Evolutionary conservation across 2,797 vertebrate genomes (phyloP).

Genomic region (Carapus acus): DNA sequence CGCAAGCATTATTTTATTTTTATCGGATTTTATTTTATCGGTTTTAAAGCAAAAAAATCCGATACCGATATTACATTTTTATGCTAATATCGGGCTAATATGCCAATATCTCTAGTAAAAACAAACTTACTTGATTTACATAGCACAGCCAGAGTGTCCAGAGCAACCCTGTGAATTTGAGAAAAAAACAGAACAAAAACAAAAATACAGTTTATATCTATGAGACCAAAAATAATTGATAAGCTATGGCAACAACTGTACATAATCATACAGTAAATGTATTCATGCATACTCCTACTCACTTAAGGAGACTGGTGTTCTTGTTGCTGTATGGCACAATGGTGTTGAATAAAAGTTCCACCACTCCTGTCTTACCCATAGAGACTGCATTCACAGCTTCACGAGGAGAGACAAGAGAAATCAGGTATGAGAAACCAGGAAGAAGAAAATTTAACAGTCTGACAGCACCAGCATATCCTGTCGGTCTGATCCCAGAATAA

Average conservation of each 20-base stretch:
- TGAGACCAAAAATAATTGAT: no score
- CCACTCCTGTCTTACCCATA: conserved; percentile 88
- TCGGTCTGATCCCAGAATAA: not conserved
- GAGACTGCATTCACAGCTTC: conserved; percentile 92
- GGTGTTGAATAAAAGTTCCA: conserved; percentile 93
- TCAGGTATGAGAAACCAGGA: not conserved
- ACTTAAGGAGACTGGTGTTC: conserved; percentile 92
- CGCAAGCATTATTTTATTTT: no score
- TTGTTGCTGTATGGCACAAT: conserved; percentile 90
- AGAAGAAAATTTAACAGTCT: not conserved
- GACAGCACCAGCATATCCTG: not conserved
- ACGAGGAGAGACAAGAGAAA: conserved; percentile 11
- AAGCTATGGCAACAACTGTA: no score
- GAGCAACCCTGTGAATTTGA: conserved; percentile 84
- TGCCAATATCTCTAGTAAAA: no score
- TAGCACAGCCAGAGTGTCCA: conserved; percentile 93
- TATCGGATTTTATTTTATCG: no score
- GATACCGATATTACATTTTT: no score
- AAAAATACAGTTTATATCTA: no score
- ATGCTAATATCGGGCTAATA: no score
- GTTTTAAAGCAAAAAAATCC: no score
- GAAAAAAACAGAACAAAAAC: conserved; percentile 43
- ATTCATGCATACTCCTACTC: conserved; percentile 30
- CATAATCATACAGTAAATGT: not conserved
- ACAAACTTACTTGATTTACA: conserved; percentile 97